Evolutionary conservation across 2,113 vertebrate genomes (phyloP).

Genomic region (Galbula dea): DNA sequence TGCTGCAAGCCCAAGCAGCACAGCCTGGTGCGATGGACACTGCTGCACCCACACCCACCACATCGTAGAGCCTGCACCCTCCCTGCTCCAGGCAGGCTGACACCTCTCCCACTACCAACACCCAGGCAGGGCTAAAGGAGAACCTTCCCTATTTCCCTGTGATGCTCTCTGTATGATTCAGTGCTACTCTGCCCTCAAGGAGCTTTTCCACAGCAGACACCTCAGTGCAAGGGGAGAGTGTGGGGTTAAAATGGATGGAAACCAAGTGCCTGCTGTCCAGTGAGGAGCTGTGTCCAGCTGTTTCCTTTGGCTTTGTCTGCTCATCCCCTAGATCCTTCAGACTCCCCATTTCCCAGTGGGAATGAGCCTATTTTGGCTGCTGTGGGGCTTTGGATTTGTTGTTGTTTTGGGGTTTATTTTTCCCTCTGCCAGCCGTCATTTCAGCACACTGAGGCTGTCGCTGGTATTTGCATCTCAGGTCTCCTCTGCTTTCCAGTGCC

Average conservation of each 20-base stretch:
- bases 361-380: background rate
- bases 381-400: background rate
- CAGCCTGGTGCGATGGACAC: background rate
- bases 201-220: background rate
- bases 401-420: too few species aligned
- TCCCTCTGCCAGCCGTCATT: background rate
- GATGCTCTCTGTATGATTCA: background rate
- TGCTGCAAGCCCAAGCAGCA: background rate
- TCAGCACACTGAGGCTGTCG: background rate
- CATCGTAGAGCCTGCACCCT: background rate
- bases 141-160: background rate
- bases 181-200: background rate
- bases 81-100: fast-evolving
- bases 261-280: background rate
- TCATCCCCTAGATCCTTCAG: background rate
- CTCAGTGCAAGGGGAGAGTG: background rate
- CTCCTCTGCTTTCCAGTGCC: background rate
- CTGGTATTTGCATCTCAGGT: background rate
- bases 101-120: background rate
- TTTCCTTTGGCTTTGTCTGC: slow-evolving; percentile 16
- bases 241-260: background rate
- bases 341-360: background rate
- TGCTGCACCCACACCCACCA: background rate
- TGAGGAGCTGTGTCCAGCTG: background rate
- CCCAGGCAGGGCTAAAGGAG: fast-evolving